A percentile compares a stretch with the other conserved stretches of the same genome.
These are phyloP conservation scores for Martes martes DNA, from an alignment of 2,113 vertebrate genomes.

Conservation along the genomic window DNA sequence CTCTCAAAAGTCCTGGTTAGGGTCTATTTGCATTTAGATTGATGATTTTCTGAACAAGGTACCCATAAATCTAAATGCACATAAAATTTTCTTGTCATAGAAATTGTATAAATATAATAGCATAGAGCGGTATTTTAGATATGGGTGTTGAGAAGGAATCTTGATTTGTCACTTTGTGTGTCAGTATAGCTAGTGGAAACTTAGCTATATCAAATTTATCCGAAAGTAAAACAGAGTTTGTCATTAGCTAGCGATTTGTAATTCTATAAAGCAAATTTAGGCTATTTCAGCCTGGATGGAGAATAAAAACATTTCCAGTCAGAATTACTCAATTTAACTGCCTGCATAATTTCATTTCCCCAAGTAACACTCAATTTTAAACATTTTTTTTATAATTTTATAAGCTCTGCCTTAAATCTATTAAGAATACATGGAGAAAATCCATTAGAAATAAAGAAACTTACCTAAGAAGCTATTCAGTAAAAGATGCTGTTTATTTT, in stretches of 20 bases:
- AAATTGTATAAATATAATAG: not conserved
- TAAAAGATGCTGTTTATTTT: not conserved
- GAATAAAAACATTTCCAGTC: not conserved
- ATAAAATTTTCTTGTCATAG: not conserved
- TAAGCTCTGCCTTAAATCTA: not conserved
- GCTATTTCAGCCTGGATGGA: not conserved
- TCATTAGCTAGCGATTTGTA: not conserved
- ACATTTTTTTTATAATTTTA: not conserved
- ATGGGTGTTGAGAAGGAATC: not conserved
- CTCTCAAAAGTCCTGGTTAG: not conserved
- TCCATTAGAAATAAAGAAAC: not conserved
- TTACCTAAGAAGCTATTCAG: not conserved
- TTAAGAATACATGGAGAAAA: not conserved
- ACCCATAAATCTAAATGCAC: not conserved
- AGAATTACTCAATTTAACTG: not conserved
- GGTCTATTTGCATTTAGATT: not conserved
- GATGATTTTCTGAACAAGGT: not conserved
- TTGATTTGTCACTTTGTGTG: not conserved
- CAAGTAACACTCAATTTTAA: not conserved
- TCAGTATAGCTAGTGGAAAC: not conserved
- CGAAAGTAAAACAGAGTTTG: not conserved
- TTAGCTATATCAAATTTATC: not conserved
- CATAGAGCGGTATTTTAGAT: not conserved
- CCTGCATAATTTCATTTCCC: not conserved
- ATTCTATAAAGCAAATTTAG: not conserved